Base-by-base conservation (phyloP, 2,888 invertebrate genomes). In the Drosophila maculinotata region DNA sequence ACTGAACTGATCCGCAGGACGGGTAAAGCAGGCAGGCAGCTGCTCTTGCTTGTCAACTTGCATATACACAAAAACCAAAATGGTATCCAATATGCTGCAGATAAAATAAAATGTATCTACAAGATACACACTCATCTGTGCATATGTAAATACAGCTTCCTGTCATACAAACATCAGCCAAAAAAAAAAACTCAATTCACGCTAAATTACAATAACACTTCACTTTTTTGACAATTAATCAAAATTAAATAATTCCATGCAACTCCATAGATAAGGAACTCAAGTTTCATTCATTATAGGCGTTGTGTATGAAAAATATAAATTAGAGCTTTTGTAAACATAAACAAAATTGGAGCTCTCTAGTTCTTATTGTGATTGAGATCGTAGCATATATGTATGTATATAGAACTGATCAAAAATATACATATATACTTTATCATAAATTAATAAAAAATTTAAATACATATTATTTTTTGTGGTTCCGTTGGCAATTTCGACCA, bases 71-170 rank as follows among this genome's bases (percentile, higher is more conserved):
- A 8, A 23, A 28, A 17, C 15, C 17, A 31, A 54, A 67, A 57
- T 66, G 52, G 33, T 39, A 68, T 49, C 42, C 53, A 53, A 65
- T n/a, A n/a, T n/a, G n/a, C n/a, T 56, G 31, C 15, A 47, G 44
- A 31, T 66, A 56, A 66, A 72, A 45, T 69, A 62, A 79, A 68
- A 69, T 77, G 77, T 77, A 80, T 77, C 80, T 73, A 63, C 66
- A 59, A 73, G 78, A 77, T 66, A 68, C 58, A 67, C 53, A 42
- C 39, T n/a, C n/a, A n/a, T n/a, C n/a, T n/a, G n/a, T n/a, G n/a
- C n/a, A n/a, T n/a, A n/a, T n/a, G n/a, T n/a, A 41, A 26, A 30
- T 8, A 72, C 44, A 38, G 67, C 44, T 67, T 67, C 67, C 64
- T 59, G 71, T 26, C 52, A 58, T 8, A 31, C 33, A 51, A 39